Percentiles rank a stretch among this genome's conserved stretches.
Conservation (phyloP, 2,113 vertebrate species). For the Tyrannus savana region DNA sequence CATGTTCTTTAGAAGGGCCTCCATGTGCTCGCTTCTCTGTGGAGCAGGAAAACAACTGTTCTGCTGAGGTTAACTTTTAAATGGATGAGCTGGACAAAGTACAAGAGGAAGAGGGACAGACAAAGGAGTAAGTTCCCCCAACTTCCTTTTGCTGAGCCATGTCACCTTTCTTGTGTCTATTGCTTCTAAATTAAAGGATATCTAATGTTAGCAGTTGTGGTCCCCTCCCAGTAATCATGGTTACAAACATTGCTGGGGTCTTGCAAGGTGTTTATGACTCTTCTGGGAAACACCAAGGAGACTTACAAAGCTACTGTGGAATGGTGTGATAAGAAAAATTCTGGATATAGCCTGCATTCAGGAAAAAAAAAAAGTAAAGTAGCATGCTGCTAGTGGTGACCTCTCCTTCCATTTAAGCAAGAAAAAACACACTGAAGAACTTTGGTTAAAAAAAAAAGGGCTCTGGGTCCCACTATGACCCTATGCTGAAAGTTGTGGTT, state of each 20-base stretch:
- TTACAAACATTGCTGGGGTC: neutral
- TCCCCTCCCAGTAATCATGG: neutral
- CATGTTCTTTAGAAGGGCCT: neutral
- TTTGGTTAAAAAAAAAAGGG: neutral
- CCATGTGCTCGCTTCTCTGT: neutral
- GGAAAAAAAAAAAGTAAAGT: neutral
- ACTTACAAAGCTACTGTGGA: constrained; percentile 34
- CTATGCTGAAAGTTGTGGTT: neutral
- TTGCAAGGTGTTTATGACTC: constrained; percentile 19
- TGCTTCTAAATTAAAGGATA: constrained; percentile 32
- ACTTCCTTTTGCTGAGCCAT: neutral
- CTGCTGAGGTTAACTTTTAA: neutral
- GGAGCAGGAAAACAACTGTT: neutral
- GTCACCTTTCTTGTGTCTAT: constrained; percentile 12
- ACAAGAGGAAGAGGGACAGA: neutral
- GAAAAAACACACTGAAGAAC: neutral
- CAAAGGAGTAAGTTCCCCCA: neutral
- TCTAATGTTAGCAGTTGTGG: constrained; percentile 29
- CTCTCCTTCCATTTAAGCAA: neutral
- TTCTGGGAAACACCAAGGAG: neutral
- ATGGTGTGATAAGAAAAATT: neutral
- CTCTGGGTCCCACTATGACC: neutral
- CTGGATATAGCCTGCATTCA: neutral
- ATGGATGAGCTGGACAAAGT: neutral
- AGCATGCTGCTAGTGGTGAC: neutral